These are phyloP conservation scores for Babyrousa celebensis DNA, from an alignment of 2,797 vertebrate species.

Conservation along the genomic window DNA sequence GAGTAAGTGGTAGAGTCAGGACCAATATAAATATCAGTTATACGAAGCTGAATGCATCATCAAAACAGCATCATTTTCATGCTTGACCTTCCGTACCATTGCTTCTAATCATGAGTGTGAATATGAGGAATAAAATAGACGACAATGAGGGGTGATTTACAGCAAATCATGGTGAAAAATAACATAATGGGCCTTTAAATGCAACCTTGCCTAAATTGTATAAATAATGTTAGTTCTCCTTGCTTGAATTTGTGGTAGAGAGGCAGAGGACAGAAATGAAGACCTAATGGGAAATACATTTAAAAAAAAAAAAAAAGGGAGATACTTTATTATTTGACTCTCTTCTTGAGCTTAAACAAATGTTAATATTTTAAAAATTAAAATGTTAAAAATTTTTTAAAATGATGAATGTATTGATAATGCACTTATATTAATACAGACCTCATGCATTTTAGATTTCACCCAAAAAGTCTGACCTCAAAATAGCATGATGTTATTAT, in stretches of 20 bases:
- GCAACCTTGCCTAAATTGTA: slow-evolving; percentile 33
- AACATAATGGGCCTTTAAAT: slow-evolving; percentile 59
- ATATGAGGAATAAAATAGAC: slow-evolving; percentile 49
- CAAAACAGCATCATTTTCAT: slow-evolving; percentile 65
- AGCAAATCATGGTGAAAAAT: slow-evolving; percentile 57
- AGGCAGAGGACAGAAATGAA: not conserved
- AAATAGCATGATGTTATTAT: not conserved
- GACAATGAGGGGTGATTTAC: slow-evolving; percentile 66
- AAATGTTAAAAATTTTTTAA: too few relatives aligned
- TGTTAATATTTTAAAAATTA: not conserved
- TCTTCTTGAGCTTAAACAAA: not conserved
- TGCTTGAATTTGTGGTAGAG: slow-evolving; percentile 15
- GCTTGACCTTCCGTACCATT: slow-evolving; percentile 55
- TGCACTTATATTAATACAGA: not conserved
- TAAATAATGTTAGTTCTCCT: slow-evolving; percentile 60
- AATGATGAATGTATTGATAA: not conserved
- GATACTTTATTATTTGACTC: not conserved
- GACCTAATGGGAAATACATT: not conserved
- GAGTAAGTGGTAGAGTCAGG: slow-evolving; percentile 37
- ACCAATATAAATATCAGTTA: not conserved
- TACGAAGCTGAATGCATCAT: slow-evolving; percentile 54
- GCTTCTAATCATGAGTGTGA: slow-evolving; percentile 64
- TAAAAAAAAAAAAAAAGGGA: not conserved
- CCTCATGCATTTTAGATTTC: not conserved
- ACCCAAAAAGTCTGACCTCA: slow-evolving; percentile 18